Percentiles rank a stretch among this genome's conserved stretches.
These are phyloP conservation scores for Antheraea assamensis DNA, from an alignment of 2,888 invertebrate species.

Conservation along the genomic window DNA sequence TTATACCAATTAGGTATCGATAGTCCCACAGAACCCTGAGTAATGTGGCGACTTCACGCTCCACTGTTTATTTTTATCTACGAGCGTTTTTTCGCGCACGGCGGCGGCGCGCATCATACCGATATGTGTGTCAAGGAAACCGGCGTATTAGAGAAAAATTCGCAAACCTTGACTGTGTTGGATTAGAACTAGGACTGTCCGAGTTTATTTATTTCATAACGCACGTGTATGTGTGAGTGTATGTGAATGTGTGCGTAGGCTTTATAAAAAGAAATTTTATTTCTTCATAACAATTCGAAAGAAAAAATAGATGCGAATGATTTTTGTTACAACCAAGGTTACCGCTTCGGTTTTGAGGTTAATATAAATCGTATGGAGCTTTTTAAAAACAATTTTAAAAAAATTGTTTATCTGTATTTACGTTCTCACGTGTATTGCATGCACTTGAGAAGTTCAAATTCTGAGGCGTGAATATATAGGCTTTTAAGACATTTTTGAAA, in stretches of 20 bases:
- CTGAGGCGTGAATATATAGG: too few species aligned
- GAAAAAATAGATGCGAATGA: background rate
- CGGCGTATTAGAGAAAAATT: conserved; percentile 71
- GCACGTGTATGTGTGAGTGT: conserved; percentile 1
- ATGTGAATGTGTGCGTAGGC: background rate
- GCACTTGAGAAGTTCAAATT: too few species aligned
- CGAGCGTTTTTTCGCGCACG: conserved; percentile 52
- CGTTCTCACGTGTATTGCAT: too few species aligned
- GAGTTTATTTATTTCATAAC: conserved; percentile 61
- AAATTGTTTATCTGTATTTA: too few species aligned
- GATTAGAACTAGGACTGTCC: conserved; percentile 74
- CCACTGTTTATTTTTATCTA: conserved; percentile 33
- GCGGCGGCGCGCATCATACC: conserved; percentile 52
- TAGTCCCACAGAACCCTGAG: background rate
- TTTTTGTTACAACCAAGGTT: background rate
- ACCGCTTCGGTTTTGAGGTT: background rate
- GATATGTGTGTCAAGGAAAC: conserved; percentile 72
- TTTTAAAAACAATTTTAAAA: background rate
- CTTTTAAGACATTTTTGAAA: too few species aligned
- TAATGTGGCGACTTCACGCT: conserved; percentile 7
- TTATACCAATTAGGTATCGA: background rate
- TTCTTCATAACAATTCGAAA: background rate
- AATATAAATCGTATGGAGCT: background rate
- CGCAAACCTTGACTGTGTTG: conserved; percentile 66
- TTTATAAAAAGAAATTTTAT: background rate